Evolutionary conservation across 2,797 vertebrate genomes (phyloP).

Genomic region (Xyrichtys novacula): DNA sequence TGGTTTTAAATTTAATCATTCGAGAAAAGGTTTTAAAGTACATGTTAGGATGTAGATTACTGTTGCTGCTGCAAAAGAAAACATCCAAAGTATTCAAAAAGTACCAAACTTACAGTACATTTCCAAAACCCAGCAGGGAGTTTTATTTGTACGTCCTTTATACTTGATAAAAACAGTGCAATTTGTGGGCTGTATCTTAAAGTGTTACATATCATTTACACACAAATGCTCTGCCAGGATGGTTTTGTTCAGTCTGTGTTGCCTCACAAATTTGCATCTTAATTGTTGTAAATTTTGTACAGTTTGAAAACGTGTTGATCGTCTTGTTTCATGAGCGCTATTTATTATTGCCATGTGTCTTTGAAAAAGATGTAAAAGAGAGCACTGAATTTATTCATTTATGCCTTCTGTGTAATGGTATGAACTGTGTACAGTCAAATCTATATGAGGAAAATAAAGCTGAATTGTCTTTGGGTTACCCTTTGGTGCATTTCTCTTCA

Average conservation of each 20-base stretch:
- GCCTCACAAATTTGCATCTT: slow-evolving; percentile 82
- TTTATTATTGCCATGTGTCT: slow-evolving; percentile 94
- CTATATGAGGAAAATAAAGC: slow-evolving; percentile 92
- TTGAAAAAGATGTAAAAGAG: slow-evolving; percentile 87
- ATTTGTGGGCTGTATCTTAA: slow-evolving; percentile 34
- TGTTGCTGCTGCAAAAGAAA: too few species aligned
- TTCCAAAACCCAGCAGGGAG: background rate
- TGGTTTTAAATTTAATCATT: too few species aligned
- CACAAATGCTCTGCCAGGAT: slow-evolving; percentile 39
- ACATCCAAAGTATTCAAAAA: slow-evolving; percentile 1
- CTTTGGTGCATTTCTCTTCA: slow-evolving; percentile 50
- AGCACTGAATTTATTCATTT: slow-evolving; percentile 90
- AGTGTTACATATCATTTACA: slow-evolving; percentile 16
- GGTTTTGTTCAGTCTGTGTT: slow-evolving; percentile 73
- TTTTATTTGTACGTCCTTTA: slow-evolving; percentile 9
- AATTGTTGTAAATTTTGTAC: slow-evolving; percentile 96
- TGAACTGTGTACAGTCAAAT: slow-evolving; percentile 92
- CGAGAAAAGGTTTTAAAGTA: background rate
- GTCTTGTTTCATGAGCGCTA: slow-evolving; percentile 90
- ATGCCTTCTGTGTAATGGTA: slow-evolving; percentile 93
- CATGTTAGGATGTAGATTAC: too few species aligned
- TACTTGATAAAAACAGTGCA: slow-evolving; percentile 10
- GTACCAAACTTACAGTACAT: background rate
- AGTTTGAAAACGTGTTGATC: slow-evolving; percentile 90
- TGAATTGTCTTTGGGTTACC: slow-evolving; percentile 88